Evolutionary conservation across 1,140 invertebrate species (phyloP).

Genomic region (Drosophila obscura): DNA sequence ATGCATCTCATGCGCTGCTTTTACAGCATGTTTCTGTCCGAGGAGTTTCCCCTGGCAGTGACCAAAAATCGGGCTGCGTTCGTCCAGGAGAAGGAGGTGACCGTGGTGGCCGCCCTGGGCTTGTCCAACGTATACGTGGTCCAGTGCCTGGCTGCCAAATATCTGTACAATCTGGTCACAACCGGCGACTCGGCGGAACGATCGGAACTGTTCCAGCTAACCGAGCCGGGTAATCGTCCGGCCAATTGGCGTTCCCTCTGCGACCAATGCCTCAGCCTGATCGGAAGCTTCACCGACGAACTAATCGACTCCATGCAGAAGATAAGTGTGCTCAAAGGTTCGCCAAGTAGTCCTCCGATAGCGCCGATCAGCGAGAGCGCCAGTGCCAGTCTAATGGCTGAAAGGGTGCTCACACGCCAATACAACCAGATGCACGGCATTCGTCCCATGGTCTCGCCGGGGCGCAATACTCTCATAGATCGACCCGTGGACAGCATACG

Average conservation of each 20-base stretch:
- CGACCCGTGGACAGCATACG: slow-evolving; percentile 25
- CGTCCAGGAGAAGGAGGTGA: slow-evolving; percentile 59
- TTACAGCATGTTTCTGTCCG: slow-evolving; percentile 88
- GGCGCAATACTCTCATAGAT: neutral
- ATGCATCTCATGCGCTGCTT: slow-evolving; percentile 88
- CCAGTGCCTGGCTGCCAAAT: slow-evolving; percentile 89
- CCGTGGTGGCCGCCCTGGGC: slow-evolving; percentile 86
- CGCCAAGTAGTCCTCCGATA: slow-evolving; percentile 24
- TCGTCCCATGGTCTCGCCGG: slow-evolving; percentile 60
- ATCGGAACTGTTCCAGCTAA: slow-evolving; percentile 87
- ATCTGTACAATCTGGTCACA: slow-evolving; percentile 85
- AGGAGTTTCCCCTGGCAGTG: slow-evolving; percentile 87
- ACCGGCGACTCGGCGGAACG: slow-evolving; percentile 82
- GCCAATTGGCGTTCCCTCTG: slow-evolving; percentile 91
- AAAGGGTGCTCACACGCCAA: slow-evolving; percentile 74
- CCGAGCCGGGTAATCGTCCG: slow-evolving; percentile 88
- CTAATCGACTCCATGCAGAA: slow-evolving; percentile 85
- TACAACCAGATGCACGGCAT: slow-evolving; percentile 84
- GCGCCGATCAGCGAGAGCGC: slow-evolving; percentile 20
- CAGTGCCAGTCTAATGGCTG: slow-evolving; percentile 54
- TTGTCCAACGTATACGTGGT: slow-evolving; percentile 86
- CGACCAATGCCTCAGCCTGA: slow-evolving; percentile 85
- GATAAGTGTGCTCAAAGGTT: slow-evolving; percentile 57
- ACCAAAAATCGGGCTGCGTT: slow-evolving; percentile 64
- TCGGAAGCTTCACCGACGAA: slow-evolving; percentile 87